Evolutionary conservation across 2,797 vertebrate species (phyloP), one percentile per base, ranked within the genome.

Genomic region (Acrossocheilus wenchowensis): DNA sequence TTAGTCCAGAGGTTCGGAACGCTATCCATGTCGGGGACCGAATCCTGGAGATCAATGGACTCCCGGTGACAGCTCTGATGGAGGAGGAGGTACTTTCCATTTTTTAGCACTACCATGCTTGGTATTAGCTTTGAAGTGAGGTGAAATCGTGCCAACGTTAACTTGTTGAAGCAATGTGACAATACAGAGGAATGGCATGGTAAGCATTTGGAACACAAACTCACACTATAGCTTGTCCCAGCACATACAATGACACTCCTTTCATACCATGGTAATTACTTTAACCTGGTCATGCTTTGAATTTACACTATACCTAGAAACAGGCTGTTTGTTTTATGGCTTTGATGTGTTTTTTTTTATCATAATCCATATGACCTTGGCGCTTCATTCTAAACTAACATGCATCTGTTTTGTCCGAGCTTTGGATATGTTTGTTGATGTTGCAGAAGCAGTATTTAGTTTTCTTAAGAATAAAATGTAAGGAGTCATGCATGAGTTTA

Each of bases 31-130:
- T 97, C 6, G 98, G 98, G 6, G 98, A 99, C 93, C 95, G 96
- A 54, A 98, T 99, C 91, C 93, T 99, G 92, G 98, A 99, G 93
- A 99, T 99, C 86, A 99, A 99, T 5, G 98, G 98, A 87, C 93
- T 95, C 89, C 96, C 97, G 0, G 97, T 99, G 69, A 95, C 95
- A 60, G 95, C 96, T 0, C 82, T 99, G 78, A 95, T 95, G 91
- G 96, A 97, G 80, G 96, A 97, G 26, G 97, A 99, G 97, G 98
- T 98, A 84, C 15, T 72, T 71, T 45, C 3, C 11, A 12, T 48
- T 81, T 57, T 66, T 60, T 57, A 48, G 8, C 52, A 23, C 23
- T 26, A 30, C 11, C 41, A 21, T 45, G n/a, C n/a, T n/a, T n/a
- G n/a, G n/a, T n/a, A n/a, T n/a, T n/a, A n/a, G n/a, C n/a, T n/a